Evolutionary conservation across 1,140 invertebrate species (phyloP).

Genomic region (Lucilia sericata): DNA sequence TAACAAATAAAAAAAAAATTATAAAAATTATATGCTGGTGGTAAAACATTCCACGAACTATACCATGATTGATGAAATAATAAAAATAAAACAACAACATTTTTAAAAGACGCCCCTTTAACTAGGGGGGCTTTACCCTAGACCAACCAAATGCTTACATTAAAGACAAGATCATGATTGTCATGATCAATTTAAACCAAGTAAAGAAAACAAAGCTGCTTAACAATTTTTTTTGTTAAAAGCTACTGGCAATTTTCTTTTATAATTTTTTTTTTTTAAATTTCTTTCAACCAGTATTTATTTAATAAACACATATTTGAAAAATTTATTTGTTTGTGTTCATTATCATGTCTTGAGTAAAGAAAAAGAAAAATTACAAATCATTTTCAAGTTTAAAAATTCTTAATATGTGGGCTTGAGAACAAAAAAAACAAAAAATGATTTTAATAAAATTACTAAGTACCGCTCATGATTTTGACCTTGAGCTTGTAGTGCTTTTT

Average conservation of each 20-base stretch:
- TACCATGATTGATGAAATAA: background rate
- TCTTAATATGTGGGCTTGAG: background rate
- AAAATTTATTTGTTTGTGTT: background rate
- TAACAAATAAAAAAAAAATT: background rate
- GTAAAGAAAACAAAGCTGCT: background rate
- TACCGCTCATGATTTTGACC: background rate
- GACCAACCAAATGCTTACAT: too few relatives aligned
- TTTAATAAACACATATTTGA: background rate
- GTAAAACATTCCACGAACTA: background rate
- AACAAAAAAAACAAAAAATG: background rate
- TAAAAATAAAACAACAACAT: background rate
- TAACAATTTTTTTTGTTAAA: background rate
- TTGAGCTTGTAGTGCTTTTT: background rate
- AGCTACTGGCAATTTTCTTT: slow-evolving; percentile 5
- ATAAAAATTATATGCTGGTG: background rate
- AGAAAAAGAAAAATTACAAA: background rate
- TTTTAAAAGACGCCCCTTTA: background rate
- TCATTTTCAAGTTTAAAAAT: background rate
- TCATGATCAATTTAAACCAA: background rate
- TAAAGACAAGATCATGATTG: background rate
- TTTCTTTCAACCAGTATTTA: background rate
- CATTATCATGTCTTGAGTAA: background rate
- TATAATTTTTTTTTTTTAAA: background rate
- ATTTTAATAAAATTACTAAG: too few relatives aligned
- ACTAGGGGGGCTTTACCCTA: background rate